Evolutionary conservation across 2,888 invertebrate genomes (phyloP).

Genomic region (Erebia aethiops): DNA sequence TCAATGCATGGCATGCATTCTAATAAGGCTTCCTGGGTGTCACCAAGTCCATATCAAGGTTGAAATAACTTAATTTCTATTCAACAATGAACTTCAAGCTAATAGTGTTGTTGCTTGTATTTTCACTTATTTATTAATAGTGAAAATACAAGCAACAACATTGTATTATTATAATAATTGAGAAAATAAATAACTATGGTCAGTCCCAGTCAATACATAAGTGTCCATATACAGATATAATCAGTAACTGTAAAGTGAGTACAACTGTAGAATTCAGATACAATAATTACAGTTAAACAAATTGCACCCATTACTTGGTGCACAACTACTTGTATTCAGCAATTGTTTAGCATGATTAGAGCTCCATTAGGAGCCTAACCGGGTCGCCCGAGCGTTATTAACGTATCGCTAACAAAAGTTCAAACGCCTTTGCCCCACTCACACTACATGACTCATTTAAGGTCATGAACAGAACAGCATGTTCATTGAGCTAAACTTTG

Average conservation of each 20-base stretch:
- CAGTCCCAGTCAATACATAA: neutral
- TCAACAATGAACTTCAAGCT: conserved; percentile 2
- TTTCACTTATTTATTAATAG: neutral
- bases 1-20: conserved; percentile 16
- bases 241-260: neutral
- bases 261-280: neutral
- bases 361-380: conserved; percentile 43
- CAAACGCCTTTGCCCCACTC: conserved; percentile 69
- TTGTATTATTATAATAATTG: too few species aligned
- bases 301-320: conserved; percentile 29
- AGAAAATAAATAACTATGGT: neutral
- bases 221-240: neutral
- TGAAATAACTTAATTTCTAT: conserved; percentile 20
- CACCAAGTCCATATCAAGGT: conserved; percentile 31
- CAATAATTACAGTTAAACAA: conserved; percentile 9
- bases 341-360: conserved; percentile 56
- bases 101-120: neutral
- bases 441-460: conserved; percentile 62
- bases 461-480: conserved; percentile 67
- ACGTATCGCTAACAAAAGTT: conserved; percentile 52
- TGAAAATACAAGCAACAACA: too few species aligned
- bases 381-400: conserved; percentile 43
- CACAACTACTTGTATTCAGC: conserved; percentile 49
- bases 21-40: conserved; percentile 33
- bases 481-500: conserved; percentile 35